Evolutionary conservation across 2,888 invertebrate species (phyloP), one percentile per base, ranked within the genome.

Genomic region (Taphrorychus bicolor): DNA sequence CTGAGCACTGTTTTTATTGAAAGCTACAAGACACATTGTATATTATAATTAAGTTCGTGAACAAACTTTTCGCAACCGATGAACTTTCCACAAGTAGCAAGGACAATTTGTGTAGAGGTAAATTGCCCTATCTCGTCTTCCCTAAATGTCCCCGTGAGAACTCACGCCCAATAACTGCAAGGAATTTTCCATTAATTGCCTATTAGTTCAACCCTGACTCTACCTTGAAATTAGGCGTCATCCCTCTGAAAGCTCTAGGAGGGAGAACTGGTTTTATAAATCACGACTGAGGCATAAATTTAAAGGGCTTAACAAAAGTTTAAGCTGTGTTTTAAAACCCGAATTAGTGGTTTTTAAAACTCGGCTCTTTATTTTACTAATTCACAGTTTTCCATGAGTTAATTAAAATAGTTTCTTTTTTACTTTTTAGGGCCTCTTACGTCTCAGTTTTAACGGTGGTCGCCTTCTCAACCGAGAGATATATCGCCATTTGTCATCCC

Each of bases 401-500:
- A n/a, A n/a, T n/a, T n/a, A n/a, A n/a, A n/a, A n/a, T n/a, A n/a
- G n/a, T n/a, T n/a, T n/a, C n/a, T n/a, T 32, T 32, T 32, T 1
- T 11, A 3, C 2, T 32, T 32, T 32, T 11, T 83, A 94, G 94
- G 82, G 93, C 94, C 0, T 92, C 94, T 0, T 95, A 95, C 82
- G 94, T 94, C 0, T 95, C 95, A 0, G 93, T 95, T 54, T 83
- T 96, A 77, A 96, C 95, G 19, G 95, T 96, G 74, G 94, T 95
- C 49, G 94, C 94, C 2, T 96, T 96, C 83, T 95, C 95, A 0
- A 88, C 92, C 82, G 96, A 96, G 83, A 87, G 96, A 48, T 94
- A 95, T 84, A 83, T 95, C 72, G 95, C 95, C 24, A 95, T 96
- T 77, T 96, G 96, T 79, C 92, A 95, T 80, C 95, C 96, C 0